phyloP scores from a whole-genome alignment of 2,797 vertebrate species.

The Anguilla pacifica region DNA sequence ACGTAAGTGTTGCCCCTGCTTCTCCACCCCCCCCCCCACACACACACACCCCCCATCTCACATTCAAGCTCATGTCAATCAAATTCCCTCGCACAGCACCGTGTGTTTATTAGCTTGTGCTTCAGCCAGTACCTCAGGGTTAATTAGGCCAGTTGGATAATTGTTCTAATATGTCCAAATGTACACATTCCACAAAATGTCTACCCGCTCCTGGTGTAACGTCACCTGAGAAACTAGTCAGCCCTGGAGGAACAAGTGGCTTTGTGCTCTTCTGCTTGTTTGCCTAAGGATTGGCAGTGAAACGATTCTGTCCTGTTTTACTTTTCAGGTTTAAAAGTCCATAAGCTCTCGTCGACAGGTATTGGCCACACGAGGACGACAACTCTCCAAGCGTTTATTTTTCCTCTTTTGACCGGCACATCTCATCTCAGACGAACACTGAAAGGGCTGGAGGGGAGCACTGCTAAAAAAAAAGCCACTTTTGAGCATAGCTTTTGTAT shows the following conservation, averaged over 20 bases:
- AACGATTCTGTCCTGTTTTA: conserved; percentile 22
- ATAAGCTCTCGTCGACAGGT: conserved; percentile 40
- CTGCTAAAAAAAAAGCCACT: conserved; percentile 53
- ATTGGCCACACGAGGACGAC: conserved; percentile 22
- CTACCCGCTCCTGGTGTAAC: not conserved
- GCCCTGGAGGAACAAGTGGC: not conserved
- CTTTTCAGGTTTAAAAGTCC: conserved; percentile 52
- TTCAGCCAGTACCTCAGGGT: not conserved
- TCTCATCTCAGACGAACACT: conserved; percentile 38
- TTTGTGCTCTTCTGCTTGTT: not conserved
- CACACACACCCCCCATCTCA: too few species aligned
- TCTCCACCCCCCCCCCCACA: conserved; percentile 21
- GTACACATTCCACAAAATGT: not conserved
- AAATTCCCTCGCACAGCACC: not conserved
- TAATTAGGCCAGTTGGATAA: not conserved
- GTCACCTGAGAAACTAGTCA: not conserved
- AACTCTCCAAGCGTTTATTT: conserved; percentile 44
- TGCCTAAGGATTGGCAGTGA: not conserved
- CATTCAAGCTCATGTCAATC: not conserved
- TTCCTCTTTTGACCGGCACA: conserved; percentile 34
- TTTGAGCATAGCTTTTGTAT: conserved; percentile 53
- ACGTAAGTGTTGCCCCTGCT: conserved; percentile 63
- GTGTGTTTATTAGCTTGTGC: too few species aligned
- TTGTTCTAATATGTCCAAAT: not conserved
- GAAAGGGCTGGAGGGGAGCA: conserved; percentile 51